phyloP scores from a whole-genome alignment of 2,113 vertebrate genomes.

The Peromyscus maniculatus region DNA sequence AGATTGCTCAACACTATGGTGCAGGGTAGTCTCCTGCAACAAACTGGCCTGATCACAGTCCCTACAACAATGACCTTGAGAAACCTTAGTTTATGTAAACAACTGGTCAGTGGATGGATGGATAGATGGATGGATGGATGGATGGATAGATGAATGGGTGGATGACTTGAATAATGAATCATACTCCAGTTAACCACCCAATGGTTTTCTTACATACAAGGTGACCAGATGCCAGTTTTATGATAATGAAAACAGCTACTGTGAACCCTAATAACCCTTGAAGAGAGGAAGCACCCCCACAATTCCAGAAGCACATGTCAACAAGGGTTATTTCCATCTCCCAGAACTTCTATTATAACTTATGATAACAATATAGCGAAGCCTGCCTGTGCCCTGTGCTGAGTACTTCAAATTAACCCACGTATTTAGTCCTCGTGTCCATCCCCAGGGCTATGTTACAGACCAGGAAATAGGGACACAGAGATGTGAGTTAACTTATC shows the following conservation, averaged over 20 bases:
- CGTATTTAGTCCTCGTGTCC: neutral
- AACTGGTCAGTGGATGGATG: too few relatives aligned
- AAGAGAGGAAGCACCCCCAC: neutral
- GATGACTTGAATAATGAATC: neutral
- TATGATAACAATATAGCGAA: neutral
- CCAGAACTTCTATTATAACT: neutral
- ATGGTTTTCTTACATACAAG: neutral
- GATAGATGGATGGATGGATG: too few relatives aligned
- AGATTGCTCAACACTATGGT: neutral
- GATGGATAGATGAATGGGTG: neutral
- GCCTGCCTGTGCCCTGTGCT: neutral
- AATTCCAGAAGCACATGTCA: neutral
- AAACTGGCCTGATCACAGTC: neutral
- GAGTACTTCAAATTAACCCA: neutral
- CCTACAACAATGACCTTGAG: neutral
- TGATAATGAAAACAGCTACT: neutral
- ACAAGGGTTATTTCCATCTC: neutral
- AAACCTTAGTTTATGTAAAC: neutral
- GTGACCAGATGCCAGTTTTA: neutral
- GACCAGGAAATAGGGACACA: neutral
- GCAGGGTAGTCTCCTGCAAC: neutral
- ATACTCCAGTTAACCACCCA: neutral
- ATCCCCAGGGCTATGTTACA: neutral
- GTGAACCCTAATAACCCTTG: neutral
- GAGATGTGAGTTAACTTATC: neutral